Conservation (phyloP, 2,888 invertebrate species). For the Subacronicta megacephala region DNA sequence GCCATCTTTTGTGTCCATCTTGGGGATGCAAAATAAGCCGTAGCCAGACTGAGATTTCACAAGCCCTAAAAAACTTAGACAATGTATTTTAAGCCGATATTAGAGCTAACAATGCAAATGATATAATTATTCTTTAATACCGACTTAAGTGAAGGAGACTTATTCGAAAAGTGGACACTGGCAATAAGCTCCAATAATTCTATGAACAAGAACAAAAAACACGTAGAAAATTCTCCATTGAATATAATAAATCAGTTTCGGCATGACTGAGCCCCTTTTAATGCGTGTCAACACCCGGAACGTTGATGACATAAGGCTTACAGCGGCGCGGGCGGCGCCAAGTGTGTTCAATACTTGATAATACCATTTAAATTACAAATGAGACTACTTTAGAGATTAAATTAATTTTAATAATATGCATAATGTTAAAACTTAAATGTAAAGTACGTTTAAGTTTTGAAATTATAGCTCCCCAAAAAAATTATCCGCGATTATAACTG, state of each 20-base stretch:
- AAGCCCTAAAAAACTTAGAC: conserved; percentile 1
- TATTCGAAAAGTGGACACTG: conserved; percentile 5
- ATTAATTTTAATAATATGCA: conserved; percentile 39
- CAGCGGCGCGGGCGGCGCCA: conserved; percentile 29
- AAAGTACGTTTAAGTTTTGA: conserved; percentile 7
- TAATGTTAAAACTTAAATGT: conserved; percentile 40
- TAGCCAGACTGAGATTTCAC: not conserved
- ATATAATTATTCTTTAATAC: conserved; percentile 15
- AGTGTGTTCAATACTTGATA: conserved; percentile 46
- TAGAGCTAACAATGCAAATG: conserved; percentile 20
- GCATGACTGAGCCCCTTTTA: conserved; percentile 44
- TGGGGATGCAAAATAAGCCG: not conserved
- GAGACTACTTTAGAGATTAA: conserved; percentile 32
- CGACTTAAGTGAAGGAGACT: conserved; percentile 10
- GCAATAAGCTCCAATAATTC: conserved; percentile 40
- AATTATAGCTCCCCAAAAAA: conserved; percentile 41
- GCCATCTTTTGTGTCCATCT: not conserved
- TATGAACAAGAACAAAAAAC: conserved; percentile 29
- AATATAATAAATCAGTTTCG: conserved; percentile 54
- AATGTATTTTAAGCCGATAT: conserved; percentile 6
- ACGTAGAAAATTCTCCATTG: conserved; percentile 24
- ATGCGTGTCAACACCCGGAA: conserved; percentile 44
- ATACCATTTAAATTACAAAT: conserved; percentile 48
- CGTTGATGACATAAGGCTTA: conserved; percentile 44
- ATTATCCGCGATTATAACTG: conserved; percentile 48